Percentiles rank a stretch among this genome's conserved stretches.
phyloP scores from a whole-genome alignment of 2,888 invertebrate species.

The Glyphotaelius pellucidus region DNA sequence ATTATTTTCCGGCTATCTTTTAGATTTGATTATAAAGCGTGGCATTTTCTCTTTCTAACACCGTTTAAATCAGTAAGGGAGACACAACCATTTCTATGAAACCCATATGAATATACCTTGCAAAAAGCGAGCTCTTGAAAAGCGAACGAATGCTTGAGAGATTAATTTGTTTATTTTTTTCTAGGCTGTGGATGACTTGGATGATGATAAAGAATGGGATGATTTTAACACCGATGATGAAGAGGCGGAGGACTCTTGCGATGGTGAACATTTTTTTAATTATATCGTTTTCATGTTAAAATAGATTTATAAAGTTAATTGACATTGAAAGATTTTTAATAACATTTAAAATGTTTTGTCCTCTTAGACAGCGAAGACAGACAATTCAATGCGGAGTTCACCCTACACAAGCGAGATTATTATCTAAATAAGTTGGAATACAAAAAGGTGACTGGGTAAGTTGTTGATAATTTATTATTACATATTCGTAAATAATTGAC shows the following conservation, averaged over 20 bases:
- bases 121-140: no score
- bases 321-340: background rate
- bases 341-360: background rate
- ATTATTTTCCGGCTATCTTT: no score
- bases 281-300: background rate
- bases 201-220: constrained; percentile 73
- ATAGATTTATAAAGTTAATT: background rate
- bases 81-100: no score
- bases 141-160: background rate
- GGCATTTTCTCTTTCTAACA: no score
- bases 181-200: constrained; percentile 67
- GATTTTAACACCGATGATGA: constrained; percentile 67
- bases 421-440: constrained; percentile 94
- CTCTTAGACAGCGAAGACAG: constrained; percentile 47
- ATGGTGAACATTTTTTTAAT: constrained; percentile 69
- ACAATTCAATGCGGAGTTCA: constrained; percentile 84
- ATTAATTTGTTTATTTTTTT: constrained; percentile 39
- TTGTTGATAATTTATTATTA: constrained; percentile 65
- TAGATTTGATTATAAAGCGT: no score
- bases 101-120: no score
- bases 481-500: background rate
- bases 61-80: no score
- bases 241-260: constrained; percentile 69
- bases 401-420: constrained; percentile 91
- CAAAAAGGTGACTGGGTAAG: constrained; percentile 86